These are phyloP conservation scores for Hetaerina americana DNA, from an alignment of 1,140 invertebrate species.

Conservation along the genomic window DNA sequence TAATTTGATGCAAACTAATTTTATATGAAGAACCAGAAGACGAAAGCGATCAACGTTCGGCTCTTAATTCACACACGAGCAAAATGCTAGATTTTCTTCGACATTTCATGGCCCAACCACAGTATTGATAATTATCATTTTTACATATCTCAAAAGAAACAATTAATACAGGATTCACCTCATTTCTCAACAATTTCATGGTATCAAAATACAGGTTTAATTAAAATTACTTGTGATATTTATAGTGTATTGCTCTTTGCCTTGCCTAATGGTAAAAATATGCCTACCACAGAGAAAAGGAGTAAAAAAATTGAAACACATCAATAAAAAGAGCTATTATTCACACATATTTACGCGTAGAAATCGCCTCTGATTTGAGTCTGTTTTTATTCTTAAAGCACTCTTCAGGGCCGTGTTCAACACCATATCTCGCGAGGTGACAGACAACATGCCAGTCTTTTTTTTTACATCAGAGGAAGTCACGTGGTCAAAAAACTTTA, in stretches of 20 bases:
- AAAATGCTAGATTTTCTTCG: not conserved
- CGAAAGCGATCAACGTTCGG: constrained; percentile 11
- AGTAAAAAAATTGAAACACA: not conserved
- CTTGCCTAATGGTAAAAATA: constrained; percentile 7
- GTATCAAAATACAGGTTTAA: constrained; percentile 14
- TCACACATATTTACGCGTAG: not conserved
- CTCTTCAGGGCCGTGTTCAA: not conserved
- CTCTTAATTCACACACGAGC: constrained; percentile 2
- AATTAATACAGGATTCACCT: constrained; percentile 11
- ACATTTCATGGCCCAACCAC: not conserved
- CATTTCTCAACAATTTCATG: constrained; percentile 12
- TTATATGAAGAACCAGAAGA: not conserved
- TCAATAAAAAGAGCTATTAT: not conserved
- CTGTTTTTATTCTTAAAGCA: not conserved
- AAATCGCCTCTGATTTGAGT: not conserved
- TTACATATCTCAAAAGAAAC: constrained; percentile 12
- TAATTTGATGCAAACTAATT: not conserved
- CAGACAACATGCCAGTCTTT: not conserved
- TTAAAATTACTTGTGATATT: constrained; percentile 7
- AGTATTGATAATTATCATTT: constrained; percentile 11
- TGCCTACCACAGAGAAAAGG: not conserved
- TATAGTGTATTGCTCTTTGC: constrained; percentile 9
- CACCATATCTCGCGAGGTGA: not conserved
- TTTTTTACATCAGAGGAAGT: not conserved
- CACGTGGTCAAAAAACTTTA: not conserved